Conservation (phyloP, 2,797 vertebrate genomes). For the Podarcis lilfordi region DNA sequence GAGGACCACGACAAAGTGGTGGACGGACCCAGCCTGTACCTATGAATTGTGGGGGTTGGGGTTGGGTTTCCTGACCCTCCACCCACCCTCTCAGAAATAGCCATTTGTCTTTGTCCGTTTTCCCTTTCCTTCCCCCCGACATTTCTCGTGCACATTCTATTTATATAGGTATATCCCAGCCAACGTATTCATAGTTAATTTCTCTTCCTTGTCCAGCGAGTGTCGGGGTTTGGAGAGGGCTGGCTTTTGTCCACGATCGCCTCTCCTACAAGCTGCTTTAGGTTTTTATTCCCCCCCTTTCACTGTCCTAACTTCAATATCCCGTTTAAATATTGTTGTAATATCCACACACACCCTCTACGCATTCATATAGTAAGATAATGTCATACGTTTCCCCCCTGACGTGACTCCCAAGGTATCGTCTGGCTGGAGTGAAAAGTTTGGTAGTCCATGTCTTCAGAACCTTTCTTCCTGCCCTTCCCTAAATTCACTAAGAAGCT, state of each 20-base stretch:
- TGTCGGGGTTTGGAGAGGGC: too few species aligned
- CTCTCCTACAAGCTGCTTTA: not conserved
- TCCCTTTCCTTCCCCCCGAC: not conserved
- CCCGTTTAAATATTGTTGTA: not conserved
- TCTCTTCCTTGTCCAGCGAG: too few species aligned
- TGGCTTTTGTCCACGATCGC: accelerated
- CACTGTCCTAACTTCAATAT: not conserved
- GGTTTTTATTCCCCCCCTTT: not conserved
- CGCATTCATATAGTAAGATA: not conserved
- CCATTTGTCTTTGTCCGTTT: not conserved
- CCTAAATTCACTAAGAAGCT: not conserved
- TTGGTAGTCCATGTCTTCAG: not conserved
- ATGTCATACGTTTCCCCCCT: not conserved
- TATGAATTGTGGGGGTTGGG: too few species aligned
- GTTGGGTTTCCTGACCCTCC: too few species aligned
- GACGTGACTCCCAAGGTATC: not conserved
- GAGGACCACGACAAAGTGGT: too few species aligned
- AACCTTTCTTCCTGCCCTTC: not conserved
- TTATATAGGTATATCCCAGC: not conserved
- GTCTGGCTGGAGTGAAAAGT: not conserved
- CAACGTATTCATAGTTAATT: not conserved
- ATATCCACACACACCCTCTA: not conserved
- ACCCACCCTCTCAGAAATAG: not conserved
- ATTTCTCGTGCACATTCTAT: not conserved
- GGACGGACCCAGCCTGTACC: too few species aligned